Conservation (phyloP, 2,113 vertebrate species). For the Lycaon pictus region DNA sequence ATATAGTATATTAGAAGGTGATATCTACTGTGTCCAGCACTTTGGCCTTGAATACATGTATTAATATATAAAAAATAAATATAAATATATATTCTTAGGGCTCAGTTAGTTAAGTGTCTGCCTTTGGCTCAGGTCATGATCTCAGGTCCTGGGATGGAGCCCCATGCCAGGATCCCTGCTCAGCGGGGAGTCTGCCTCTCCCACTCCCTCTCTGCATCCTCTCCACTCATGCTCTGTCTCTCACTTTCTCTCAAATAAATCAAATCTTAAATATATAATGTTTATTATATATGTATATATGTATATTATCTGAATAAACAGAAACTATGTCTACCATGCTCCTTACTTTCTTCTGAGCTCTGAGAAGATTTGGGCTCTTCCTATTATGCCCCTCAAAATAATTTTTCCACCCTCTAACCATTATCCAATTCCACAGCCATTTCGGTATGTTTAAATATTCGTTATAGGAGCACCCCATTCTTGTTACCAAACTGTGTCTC, state of each 20-base stretch:
- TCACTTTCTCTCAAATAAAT: too few species aligned
- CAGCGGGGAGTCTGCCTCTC: too few species aligned
- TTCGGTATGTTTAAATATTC: neutral
- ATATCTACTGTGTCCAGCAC: neutral
- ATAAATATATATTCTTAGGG: neutral
- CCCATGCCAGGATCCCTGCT: too few species aligned
- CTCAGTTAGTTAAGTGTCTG: too few species aligned
- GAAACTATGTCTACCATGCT: neutral
- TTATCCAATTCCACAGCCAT: neutral
- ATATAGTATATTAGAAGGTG: neutral
- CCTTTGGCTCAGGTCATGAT: too few species aligned
- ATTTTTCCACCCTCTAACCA: neutral
- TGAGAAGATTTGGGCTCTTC: neutral
- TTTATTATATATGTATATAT: neutral
- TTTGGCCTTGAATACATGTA: neutral
- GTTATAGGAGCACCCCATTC: neutral
- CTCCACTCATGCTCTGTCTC: too few species aligned
- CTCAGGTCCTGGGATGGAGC: too few species aligned
- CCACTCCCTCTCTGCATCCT: too few species aligned
- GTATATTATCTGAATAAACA: neutral
- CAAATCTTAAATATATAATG: too few species aligned
- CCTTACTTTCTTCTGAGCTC: neutral
- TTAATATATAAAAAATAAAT: neutral
- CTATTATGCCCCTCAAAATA: neutral
- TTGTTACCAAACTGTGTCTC: neutral